Percentiles rank a stretch among this genome's conserved stretches.
Evolutionary conservation across 2,797 vertebrate species (phyloP).

Genomic region (Catharus ustulatus): DNA sequence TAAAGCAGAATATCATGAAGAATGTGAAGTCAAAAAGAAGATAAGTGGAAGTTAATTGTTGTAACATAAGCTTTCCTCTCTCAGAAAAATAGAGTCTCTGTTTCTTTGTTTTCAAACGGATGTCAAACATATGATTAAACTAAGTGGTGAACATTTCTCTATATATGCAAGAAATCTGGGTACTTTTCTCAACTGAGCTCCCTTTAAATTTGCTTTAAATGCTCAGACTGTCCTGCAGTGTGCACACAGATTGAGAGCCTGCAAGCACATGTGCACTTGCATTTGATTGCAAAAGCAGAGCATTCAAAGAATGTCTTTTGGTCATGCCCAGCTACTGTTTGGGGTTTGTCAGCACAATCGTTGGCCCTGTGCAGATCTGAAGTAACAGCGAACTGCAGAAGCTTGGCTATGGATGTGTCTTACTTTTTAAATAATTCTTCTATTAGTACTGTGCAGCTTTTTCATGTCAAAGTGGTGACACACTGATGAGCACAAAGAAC

Average conservation of each 20-base stretch:
- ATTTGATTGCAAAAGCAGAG: background rate
- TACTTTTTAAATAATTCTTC: background rate
- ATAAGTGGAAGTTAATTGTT: background rate
- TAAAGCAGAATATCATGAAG: background rate
- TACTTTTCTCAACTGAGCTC: background rate
- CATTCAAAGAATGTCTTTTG: background rate
- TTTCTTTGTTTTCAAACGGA: constrained; percentile 1
- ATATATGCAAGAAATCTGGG: background rate
- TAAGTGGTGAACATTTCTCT: background rate
- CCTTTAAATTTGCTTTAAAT: background rate
- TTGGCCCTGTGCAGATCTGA: background rate
- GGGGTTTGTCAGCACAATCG: background rate
- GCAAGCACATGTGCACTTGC: background rate
- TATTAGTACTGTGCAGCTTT: background rate
- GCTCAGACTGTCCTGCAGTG: background rate
- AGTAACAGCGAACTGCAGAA: background rate
- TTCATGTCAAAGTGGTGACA: background rate
- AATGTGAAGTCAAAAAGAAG: background rate
- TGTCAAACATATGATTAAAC: background rate
- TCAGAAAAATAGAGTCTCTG: background rate
- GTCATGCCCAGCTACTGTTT: background rate
- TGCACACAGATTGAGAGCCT: background rate
- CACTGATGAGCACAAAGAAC: constrained; percentile 1
- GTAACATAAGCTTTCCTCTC: background rate
- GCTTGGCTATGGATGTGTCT: background rate